Conservation (phyloP, 64 coral and sea anemone genomes). For the Montipora foliosa region DNA sequence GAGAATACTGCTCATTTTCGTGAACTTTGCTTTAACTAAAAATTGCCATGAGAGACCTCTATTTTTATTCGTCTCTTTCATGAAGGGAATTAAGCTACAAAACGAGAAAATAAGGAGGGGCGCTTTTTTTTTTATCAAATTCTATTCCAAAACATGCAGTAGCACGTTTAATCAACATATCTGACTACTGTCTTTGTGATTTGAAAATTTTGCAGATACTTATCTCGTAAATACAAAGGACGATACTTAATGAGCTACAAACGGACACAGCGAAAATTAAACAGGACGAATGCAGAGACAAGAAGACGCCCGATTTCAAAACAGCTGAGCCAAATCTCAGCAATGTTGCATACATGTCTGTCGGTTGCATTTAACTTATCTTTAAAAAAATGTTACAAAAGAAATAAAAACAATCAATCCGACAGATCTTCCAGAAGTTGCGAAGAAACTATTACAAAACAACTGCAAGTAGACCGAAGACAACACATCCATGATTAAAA, state of each 20-base stretch:
- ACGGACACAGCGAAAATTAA: constrained; percentile 6
- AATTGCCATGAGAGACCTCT: neutral
- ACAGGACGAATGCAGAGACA: neutral
- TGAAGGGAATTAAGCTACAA: neutral
- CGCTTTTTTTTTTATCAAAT: neutral
- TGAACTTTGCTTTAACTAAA: too few species aligned
- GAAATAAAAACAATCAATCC: too few species aligned
- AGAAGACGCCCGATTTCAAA: neutral
- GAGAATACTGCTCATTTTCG: too few species aligned
- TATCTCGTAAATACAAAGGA: neutral
- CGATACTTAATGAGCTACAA: neutral
- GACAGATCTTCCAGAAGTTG: too few species aligned
- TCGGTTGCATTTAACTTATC: too few species aligned
- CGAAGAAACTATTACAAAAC: too few species aligned
- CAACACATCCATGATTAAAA: too few species aligned
- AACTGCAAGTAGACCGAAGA: too few species aligned
- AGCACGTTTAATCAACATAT: neutral
- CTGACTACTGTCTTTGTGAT: neutral
- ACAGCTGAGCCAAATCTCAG: constrained; percentile 34
- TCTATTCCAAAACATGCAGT: neutral
- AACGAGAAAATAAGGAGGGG: neutral
- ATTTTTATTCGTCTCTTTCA: neutral
- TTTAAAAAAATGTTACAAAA: too few species aligned
- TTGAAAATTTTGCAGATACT: neutral
- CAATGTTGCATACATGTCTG: neutral